phyloP scores from a whole-genome alignment of 2,113 vertebrate genomes.

The Corapipo altera region DNA sequence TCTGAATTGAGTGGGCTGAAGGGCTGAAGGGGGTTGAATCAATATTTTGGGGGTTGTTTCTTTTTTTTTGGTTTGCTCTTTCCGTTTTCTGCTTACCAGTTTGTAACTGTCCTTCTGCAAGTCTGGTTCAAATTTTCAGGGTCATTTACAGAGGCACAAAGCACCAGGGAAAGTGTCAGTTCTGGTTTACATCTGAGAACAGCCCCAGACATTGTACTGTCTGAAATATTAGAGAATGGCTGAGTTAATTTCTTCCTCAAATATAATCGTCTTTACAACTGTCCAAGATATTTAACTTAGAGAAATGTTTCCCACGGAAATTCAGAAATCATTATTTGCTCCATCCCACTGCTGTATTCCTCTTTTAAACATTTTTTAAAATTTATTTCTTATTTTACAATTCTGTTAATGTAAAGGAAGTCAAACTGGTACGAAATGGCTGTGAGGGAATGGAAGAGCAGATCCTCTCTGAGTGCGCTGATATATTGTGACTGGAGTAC shows the following conservation, averaged over 20 bases:
- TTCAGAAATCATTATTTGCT: not conserved
- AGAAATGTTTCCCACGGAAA: not conserved
- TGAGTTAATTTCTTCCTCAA: not conserved
- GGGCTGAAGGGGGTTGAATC: not conserved
- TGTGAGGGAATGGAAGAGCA: not conserved
- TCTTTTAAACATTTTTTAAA: not conserved
- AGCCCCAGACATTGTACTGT: not conserved
- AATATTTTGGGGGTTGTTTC: not conserved
- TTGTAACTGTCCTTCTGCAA: not conserved
- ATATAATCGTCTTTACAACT: not conserved
- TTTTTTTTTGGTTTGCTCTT: not conserved
- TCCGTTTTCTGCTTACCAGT: not conserved
- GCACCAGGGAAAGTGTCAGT: not conserved
- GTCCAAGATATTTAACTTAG: not conserved
- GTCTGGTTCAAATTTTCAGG: not conserved
- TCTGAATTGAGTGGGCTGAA: not conserved
- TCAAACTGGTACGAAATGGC: not conserved
- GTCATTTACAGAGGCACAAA: not conserved
- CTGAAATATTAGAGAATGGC: not conserved
- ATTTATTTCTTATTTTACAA: not conserved
- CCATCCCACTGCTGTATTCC: not conserved
- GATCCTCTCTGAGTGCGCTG: not conserved
- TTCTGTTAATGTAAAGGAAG: not conserved
- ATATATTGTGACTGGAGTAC: not conserved
- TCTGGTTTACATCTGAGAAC: conserved; percentile 19